Evolutionary conservation across 2,888 invertebrate genomes (phyloP), one percentile per base, ranked within the genome.

Genomic region (Beris morrisii): DNA sequence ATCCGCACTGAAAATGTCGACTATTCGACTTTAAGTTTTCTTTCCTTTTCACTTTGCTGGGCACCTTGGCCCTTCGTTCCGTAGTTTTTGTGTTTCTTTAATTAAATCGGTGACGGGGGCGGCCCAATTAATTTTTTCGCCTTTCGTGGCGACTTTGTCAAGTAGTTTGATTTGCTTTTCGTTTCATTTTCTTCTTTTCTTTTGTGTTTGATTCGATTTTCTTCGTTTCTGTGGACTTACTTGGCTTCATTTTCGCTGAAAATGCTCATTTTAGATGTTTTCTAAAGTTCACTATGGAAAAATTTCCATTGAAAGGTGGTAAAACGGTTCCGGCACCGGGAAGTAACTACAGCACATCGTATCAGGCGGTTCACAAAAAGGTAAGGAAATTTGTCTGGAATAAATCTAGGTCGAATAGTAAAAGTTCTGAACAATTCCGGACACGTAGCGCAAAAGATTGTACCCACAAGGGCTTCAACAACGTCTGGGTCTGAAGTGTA

Each of bases 291-390:
- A 77, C 77, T 75, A 88, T 89, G 88, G 88, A 89, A 85, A 88
- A 87, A 82, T 87, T 85, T 82, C 88, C 88, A 78, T 81, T 88
- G 77, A 88, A 86, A 81, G 79, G 80, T 65, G 85, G 85, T 74
- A 81, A 82, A 68, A 79, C 84, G 73, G 79, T 82, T 73, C 77
- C 77, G 68, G 75, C 76, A 64, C 81, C 83, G 72, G 79, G 81
- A 73, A 83, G 81, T 73, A 81, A 80, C 75, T 79, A 79, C 72
- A 82, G 83, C 72, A 82, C 85, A 64, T 82, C 84, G 70, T 86
- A 86, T 80, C 86, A 86, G 78, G 83, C 86, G 70, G 85, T 86
- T 73, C 82, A 82, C 76, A 85, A 84, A 79, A 85, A 86, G 85
- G 86, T 86, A 83, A 79, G 77, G 5, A 50, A n/a, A n/a, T n/a